Evolutionary conservation across 2,888 invertebrate species (phyloP).

Genomic region (Helicoverpa assulta): DNA sequence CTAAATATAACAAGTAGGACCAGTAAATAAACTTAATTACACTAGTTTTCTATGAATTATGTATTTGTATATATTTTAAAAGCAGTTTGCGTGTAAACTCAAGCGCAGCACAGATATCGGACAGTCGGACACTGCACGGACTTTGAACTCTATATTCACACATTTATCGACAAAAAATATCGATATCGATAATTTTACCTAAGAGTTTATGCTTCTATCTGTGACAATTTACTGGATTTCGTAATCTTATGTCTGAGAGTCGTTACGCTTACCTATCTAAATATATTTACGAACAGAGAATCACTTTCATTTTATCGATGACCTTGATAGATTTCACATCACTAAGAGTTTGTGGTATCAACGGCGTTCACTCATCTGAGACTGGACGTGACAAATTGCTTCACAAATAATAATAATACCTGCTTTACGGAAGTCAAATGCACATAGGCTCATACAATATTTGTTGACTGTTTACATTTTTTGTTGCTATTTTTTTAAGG

Average conservation of each 20-base stretch:
- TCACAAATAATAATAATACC: conserved; percentile 9
- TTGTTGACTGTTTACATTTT: not conserved
- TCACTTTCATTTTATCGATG: not conserved
- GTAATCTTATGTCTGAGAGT: not conserved
- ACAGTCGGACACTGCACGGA: conserved; percentile 17
- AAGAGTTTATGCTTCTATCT: not conserved
- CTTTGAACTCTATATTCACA: conserved; percentile 23
- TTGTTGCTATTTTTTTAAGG: not conserved
- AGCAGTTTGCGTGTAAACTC: conserved; percentile 1
- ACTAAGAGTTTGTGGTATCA: conserved; percentile 19
- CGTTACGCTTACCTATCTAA: not conserved
- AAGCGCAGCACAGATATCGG: conserved; percentile 9
- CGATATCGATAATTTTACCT: conserved; percentile 7
- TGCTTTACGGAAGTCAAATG: not conserved
- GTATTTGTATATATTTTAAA: conserved; percentile 7
- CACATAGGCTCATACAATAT: conserved; percentile 1
- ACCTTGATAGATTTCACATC: conserved; percentile 9
- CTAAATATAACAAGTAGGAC: not conserved
- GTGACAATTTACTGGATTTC: not conserved
- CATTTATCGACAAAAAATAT: conserved; percentile 26
- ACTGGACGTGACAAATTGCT: conserved; percentile 33
- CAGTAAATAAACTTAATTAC: conserved; percentile 1
- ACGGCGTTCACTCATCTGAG: conserved; percentile 41
- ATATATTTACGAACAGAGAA: not conserved
- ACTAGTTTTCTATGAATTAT: conserved; percentile 11